Base-by-base conservation (phyloP, 2,113 vertebrate genomes). In the Oncorhynchus kisutch region DNA sequence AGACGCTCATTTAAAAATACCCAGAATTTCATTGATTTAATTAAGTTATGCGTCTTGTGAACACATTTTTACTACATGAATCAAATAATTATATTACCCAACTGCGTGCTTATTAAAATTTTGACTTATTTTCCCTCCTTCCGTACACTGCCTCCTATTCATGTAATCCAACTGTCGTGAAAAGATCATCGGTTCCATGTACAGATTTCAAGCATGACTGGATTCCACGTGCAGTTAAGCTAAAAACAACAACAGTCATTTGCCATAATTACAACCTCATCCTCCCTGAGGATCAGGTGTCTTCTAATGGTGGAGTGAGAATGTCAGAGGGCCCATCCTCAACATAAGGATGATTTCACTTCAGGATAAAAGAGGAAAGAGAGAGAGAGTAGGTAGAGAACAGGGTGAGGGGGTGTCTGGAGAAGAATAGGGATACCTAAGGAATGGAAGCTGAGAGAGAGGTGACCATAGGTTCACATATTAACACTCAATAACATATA, bases 201-300 rank as follows among this genome's bases (percentile, higher is more conserved):
- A 76, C 72, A 81, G 75, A 87, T 82, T 88, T 88, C 67, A 83
- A 62, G 75, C 84, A 83, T 73, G 77, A 79, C 75, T 72, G 76
- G 66, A 77, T 78, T 79, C 67, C 76, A 67, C 76, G 85, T 83
- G 75, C 81, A 88, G 81, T 76, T 83, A 45, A 74, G 71, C 85
- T 85, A 75, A 80, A 68, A 11, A 45, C 8, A 45, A 45, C 8
- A 45, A 45, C 39, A 45, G 39, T 2, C 9, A 45, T 79, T 75
- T 76, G 70, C 72, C 62, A 80, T 85, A 82, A 87, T 90, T 88
- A 85, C 81, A 86, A 72, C 48, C 72, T 83, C 39, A 9, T 45
- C 64, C 67, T 74, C 16, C 16, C 74, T 25, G 11, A 6, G 77
- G 74, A 70, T 84, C 70, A 20, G 67, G 75, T 87, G 71, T 78